A percentile compares a stretch with the other conserved stretches of the same genome.
These are phyloP conservation scores for Oryzias woworae DNA, from an alignment of 2,113 vertebrate species.

Conservation along the genomic window DNA sequence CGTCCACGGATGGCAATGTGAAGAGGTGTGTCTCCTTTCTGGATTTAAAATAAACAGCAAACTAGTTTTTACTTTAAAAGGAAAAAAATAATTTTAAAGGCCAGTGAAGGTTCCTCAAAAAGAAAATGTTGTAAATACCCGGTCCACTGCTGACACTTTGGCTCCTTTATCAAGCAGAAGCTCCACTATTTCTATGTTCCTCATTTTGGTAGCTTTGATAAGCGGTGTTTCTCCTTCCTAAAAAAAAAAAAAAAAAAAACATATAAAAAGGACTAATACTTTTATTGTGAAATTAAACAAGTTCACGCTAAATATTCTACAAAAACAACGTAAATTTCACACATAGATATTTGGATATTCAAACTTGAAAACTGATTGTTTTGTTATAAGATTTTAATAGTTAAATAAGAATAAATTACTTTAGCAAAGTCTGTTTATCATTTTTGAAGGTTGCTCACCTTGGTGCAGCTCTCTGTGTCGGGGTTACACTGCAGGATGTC, in stretches of 20 bases:
- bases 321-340: no score
- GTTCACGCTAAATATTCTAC: neutral
- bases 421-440: conserved; percentile 11
- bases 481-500: conserved; percentile 98
- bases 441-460: conserved; percentile 73
- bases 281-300: neutral
- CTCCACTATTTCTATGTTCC: conserved; percentile 96
- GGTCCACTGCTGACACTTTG: conserved; percentile 91
- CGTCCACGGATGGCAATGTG: conserved; percentile 96
- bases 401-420: no score
- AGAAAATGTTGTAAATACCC: conserved; percentile 71
- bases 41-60: conserved; percentile 14
- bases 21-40: conserved; percentile 97
- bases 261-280: no score
- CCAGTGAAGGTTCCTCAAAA: neutral
- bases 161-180: conserved; percentile 95
- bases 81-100: neutral
- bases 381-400: no score
- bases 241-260: conserved; percentile 8
- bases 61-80: neutral
- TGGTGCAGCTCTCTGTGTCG: conserved; percentile 94
- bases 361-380: no score
- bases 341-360: no score
- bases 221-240: conserved; percentile 96
- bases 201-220: conserved; percentile 99